These are phyloP conservation scores for Apostichopus leukothele DNA, from an alignment of 53 echinoderm and acorn worm species.

Conservation along the genomic window DNA sequence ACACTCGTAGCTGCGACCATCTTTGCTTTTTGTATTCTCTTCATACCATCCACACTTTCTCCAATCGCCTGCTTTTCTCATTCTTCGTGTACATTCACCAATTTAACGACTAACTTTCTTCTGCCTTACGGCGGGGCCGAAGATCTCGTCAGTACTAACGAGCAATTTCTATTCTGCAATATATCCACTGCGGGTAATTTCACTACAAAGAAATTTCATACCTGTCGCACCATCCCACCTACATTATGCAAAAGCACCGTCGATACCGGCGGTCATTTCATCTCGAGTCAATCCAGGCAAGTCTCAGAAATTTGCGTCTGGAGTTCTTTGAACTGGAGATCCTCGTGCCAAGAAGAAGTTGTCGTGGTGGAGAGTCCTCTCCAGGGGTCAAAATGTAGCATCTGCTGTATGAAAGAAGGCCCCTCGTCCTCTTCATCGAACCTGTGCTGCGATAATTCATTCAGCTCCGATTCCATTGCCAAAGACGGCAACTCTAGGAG, in stretches of 20 bases:
- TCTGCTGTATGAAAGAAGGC: not conserved
- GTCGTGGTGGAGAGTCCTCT: not conserved
- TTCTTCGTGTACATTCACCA: conserved; percentile 4
- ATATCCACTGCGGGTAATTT: conserved; percentile 30
- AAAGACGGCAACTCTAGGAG: not conserved
- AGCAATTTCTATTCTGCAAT: conserved; percentile 30
- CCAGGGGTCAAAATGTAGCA: not conserved
- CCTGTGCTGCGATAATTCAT: conserved; percentile 22
- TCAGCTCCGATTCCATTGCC: not conserved
- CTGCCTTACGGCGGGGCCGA: not conserved
- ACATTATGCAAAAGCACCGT: conserved; percentile 1
- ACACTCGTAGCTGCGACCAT: conserved; percentile 64
- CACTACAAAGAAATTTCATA: not conserved
- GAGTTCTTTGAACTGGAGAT: not conserved
- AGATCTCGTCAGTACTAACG: conserved; percentile 5
- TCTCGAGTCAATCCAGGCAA: not conserved
- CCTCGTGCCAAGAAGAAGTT: not conserved
- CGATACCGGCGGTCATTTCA: not conserved
- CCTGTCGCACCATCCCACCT: not conserved
- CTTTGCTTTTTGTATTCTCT: conserved; percentile 70
- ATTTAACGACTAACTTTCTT: conserved; percentile 8
- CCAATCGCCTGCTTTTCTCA: conserved; percentile 22
- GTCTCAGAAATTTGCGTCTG: conserved; percentile 13
- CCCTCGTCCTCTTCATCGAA: not conserved
- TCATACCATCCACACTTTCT: conserved; percentile 57